Base-by-base conservation (phyloP, 2,797 vertebrate species). In the Sebastes oblongus region DNA sequence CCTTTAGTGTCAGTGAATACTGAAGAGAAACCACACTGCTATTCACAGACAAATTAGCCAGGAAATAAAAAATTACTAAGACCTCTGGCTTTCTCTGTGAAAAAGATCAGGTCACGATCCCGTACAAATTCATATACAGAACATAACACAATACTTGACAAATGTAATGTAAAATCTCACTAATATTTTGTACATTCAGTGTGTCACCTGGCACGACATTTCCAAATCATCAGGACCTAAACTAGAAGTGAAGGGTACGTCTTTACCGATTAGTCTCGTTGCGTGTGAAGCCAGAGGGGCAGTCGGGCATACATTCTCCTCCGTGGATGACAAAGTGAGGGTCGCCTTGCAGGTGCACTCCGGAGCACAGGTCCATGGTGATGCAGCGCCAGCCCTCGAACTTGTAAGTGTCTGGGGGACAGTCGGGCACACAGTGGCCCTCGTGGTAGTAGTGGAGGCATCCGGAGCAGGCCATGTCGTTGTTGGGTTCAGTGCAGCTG, bases 301-400 rank as follows among this genome's bases (percentile, higher is more conserved):
- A 99, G 42, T 99, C 98, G 0, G 92, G 94, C 95, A 98, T 96
- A 82, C 98, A 99, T 86, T 99, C 97, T 0, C 98, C 97, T 0
- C 96, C 95, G 22, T 99, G 98, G 69, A 99, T 97, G 91, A 99
- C 97, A 6, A 98, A 99, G 89, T 96, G 96, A 0, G 86, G 88
- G 13, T 97, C 97, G 0, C 86, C 95, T 0, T 94, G 94, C 34
- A 95, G 95, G 77, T 96, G 97, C 82, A 98, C 96, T 46, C 95
- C 95, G 80, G 97, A 95, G 58, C 98, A 99, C 67, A 96, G 91
- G 39, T 98, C 97, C 39, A 96, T 95, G 71, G 97, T 97, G 89
- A 99, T 98, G 3, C 98, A 99, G 91, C 97, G 98, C 98, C 98
- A 99, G 92, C 98, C 98, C 90, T 99, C 97, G 0, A 99, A 99